Percentiles rank a stretch among this genome's conserved stretches.
Evolutionary conservation across 2,113 vertebrate genomes (phyloP).

Genomic region (Dermatemys mawii): DNA sequence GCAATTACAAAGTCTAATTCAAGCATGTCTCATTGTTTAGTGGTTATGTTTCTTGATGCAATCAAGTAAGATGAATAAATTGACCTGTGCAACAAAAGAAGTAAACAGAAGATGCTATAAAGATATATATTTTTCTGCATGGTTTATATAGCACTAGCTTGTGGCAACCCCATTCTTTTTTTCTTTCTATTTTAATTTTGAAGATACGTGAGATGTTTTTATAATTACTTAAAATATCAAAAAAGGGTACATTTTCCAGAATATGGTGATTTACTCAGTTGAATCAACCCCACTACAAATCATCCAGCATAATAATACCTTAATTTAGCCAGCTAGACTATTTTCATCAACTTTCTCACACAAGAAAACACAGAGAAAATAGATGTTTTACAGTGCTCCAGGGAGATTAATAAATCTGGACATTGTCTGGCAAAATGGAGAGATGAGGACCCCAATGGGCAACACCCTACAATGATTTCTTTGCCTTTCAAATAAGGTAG

Average conservation of each 20-base stretch:
- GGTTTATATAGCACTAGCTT: not conserved
- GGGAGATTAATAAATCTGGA: not conserved
- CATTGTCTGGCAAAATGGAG: not conserved
- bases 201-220: not conserved
- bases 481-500: not conserved
- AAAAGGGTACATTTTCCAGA: not conserved
- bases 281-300: constrained; percentile 1
- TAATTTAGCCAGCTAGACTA: not conserved
- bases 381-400: not conserved
- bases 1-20: constrained; percentile 42
- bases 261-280: not conserved
- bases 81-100: not conserved
- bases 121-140: not conserved
- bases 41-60: not conserved
- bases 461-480: not conserved
- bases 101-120: not conserved
- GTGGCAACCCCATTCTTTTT: not conserved
- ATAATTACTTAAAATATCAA: not conserved
- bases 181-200: not conserved
- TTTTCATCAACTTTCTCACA: not conserved
- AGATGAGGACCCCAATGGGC: not conserved
- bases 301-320: not conserved
- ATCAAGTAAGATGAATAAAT: constrained; percentile 1
- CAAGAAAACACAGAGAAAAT: not conserved
- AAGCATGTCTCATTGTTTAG: constrained; percentile 1